Conservation (phyloP, 2,888 invertebrate genomes). For the Cyrtodaria siliqua region DNA sequence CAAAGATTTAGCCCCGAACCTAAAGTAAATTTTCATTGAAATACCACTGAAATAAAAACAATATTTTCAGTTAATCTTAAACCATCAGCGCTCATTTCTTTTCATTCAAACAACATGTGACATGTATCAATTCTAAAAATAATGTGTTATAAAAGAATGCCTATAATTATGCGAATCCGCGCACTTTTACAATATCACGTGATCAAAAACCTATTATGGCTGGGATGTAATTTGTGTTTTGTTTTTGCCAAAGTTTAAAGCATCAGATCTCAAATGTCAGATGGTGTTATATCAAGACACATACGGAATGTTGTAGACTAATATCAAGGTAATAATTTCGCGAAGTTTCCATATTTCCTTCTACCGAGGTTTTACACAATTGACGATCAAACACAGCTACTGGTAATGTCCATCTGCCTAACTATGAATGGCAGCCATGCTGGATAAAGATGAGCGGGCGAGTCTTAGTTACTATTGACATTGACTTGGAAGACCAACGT, state of each 20-base stretch:
- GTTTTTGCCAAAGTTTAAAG: conserved; percentile 6
- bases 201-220: conserved; percentile 32
- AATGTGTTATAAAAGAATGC: too few relatives aligned
- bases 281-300: conserved; percentile 18
- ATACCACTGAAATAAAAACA: neutral
- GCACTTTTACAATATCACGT: conserved; percentile 54
- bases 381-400: conserved; percentile 4
- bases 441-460: conserved; percentile 21
- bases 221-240: neutral
- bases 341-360: conserved; percentile 62
- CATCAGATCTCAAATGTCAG: conserved; percentile 27
- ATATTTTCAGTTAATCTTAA: neutral
- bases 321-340: conserved; percentile 53
- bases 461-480: conserved; percentile 1
- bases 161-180: conserved; percentile 28
- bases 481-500: too few relatives aligned
- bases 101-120: too few relatives aligned
- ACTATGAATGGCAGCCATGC: conserved; percentile 10
- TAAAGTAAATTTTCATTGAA: neutral
- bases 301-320: conserved; percentile 26
- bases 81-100: neutral
- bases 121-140: too few relatives aligned
- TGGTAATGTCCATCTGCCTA: too few relatives aligned
- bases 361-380: conserved; percentile 47
- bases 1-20: neutral